Conservation (phyloP, 1,140 invertebrate genomes). For the Drosophila rufa region DNA sequence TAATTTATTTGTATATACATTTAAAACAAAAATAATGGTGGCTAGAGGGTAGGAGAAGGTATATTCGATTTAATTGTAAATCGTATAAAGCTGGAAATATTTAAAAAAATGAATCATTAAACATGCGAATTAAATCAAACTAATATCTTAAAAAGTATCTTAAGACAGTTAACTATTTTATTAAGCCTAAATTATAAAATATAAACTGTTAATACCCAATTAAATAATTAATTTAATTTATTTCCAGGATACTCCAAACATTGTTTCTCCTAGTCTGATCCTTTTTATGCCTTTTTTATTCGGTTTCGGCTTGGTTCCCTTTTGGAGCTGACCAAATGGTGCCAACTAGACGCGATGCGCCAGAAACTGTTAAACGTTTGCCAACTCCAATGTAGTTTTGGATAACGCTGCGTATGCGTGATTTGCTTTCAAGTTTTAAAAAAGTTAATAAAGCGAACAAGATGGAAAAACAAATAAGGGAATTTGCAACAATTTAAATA, state of each 20-base stretch:
- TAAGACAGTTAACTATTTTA: too few species aligned
- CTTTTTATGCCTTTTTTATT: slow-evolving; percentile 10
- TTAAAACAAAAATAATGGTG: background rate
- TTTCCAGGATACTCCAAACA: background rate
- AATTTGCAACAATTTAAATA: background rate
- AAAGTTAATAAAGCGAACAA: slow-evolving; percentile 20
- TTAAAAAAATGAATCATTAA: too few species aligned
- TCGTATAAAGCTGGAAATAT: background rate
- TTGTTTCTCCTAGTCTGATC: background rate
- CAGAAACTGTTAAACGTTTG: slow-evolving; percentile 69
- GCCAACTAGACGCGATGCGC: slow-evolving; percentile 72
- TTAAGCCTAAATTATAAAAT: background rate
- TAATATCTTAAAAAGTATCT: background rate
- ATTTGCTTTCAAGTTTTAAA: slow-evolving; percentile 31
- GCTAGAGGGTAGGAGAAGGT: slow-evolving; percentile 6
- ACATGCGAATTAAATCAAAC: too few species aligned
- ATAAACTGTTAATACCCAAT: accelerated
- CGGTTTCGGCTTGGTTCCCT: background rate
- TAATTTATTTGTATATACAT: slow-evolving; percentile 70
- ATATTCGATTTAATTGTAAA: background rate
- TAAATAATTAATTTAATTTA: background rate
- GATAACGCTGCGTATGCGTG: slow-evolving; percentile 66
- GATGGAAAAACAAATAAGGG: background rate
- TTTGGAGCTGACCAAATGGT: slow-evolving; percentile 71
- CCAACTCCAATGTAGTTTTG: slow-evolving; percentile 65